Evolutionary conservation across 2,888 invertebrate genomes (phyloP), one percentile per base, ranked within the genome.

Genomic region (Deilephila porcellus): DNA sequence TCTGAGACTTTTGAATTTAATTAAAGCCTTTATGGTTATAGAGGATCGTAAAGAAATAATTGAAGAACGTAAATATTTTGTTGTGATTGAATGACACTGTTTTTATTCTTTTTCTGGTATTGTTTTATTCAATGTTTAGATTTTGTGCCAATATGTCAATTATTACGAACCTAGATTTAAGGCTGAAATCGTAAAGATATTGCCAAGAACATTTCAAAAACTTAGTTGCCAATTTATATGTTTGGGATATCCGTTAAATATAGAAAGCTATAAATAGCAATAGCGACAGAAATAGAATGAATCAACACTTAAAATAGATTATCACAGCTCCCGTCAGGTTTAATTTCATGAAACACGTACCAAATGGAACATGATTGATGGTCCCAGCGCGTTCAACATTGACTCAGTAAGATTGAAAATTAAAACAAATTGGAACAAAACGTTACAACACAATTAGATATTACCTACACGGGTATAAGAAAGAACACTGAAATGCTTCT

Each of bases 391-490:
- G 25, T 67, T 67, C 45, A 25, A 20, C 45, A 67, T 64, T 71
- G 71, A 60, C 63, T 37, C 53, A 29, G 32, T 60, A 74, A 67
- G 56, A 67, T 56, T 63, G 45, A 72, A 70, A 70, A 74, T 74
- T 73, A 73, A 67, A 71, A 74, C 63, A 63, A 74, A 74, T 74
- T 72, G 72, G 74, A 74, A 73, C 71, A 71, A 72, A 72, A 71
- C 53, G 62, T 1, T 53, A n/a, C 63, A 32, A 37, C 37, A 37
- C 37, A 7, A 37, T 37, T 7, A 2, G 7, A 8, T 37, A 37
- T 8, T 25, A 25, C n/a, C n/a, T 8, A 37, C 37, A 37, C 37
- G 8, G 37, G 8, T 37, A 8, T 8, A 37, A 37, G 37, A 37
- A 8, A 37, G 8, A 37, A 37, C 1, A 37, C 6, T 37, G 37